Evolutionary conservation across 2,797 vertebrate genomes (phyloP).

Genomic region (Acipenser oxyrinchus): DNA sequence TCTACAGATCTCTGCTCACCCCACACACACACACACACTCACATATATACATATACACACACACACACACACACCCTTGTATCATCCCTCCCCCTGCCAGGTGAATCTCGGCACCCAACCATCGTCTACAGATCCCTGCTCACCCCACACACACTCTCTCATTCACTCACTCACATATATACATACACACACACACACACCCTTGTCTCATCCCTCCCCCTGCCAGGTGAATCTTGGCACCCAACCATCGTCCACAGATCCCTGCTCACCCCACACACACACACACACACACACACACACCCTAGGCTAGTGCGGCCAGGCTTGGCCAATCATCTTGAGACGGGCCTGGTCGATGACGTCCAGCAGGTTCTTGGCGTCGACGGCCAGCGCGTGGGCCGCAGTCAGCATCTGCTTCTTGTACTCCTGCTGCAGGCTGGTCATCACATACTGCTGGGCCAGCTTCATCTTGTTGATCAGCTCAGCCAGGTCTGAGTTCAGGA

Average conservation of each 20-base stretch:
- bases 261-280: neutral
- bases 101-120: slow-evolving; percentile 14
- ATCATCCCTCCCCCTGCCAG: neutral
- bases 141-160: neutral
- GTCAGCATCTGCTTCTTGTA: slow-evolving; percentile 99
- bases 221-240: slow-evolving; percentile 18
- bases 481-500: slow-evolving; percentile 90
- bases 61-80: neutral
- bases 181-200: neutral
- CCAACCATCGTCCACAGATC: neutral
- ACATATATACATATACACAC: no score
- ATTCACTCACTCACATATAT: no score
- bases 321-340: slow-evolving; percentile 81
- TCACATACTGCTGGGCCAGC: slow-evolving; percentile 90
- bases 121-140: neutral
- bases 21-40: neutral
- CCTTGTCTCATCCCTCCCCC: neutral
- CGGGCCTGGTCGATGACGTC: slow-evolving; percentile 95
- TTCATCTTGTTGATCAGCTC: slow-evolving; percentile 97
- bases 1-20: neutral
- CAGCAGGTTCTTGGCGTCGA: slow-evolving; percentile 93
- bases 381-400: slow-evolving; percentile 87
- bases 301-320: slow-evolving; percentile 74
- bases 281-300: no score
- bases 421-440: slow-evolving; percentile 97